Evolutionary conservation across 2,797 vertebrate genomes (phyloP), one percentile per base, ranked within the genome.

Genomic region (Buphagus erythrorhynchus): DNA sequence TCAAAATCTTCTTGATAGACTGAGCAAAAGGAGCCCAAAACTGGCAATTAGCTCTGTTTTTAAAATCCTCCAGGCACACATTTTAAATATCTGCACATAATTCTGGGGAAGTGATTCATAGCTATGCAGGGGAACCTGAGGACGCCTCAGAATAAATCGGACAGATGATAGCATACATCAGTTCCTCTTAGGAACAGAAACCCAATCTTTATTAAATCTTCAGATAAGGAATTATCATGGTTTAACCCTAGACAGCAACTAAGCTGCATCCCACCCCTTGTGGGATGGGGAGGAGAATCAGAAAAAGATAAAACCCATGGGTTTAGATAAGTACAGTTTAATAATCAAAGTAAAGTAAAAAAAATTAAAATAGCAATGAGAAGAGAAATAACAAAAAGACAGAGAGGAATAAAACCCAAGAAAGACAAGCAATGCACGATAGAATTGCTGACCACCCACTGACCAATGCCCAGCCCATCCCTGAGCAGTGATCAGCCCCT

Each of bases 91-190:
- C 69, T 3, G 7, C 38, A 51, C 13, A 48, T 86, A 86, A 86
- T 88, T 62, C 45, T 69, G 45, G 69, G 86, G 69, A 96, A 95
- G 76, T 83, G 85, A 94, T 91, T 95, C 85, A 81, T n/a, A 72
- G 31, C 0, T 0, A 72, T 81, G 46, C 59, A 91, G 58, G 81
- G 86, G 87, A 88, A 89, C 29, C 77, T 63, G 69, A 91, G 73
- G 82, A 66, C n/a, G 28, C 33, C 76, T 88, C 79, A 46, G 71
- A 90, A 88, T 88, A 92, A 88, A 84, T 52, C 42, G 59, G 59
- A 38, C 31, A 69, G 88, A 80, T 65, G 62, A 92, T 73, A 42
- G 61, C 62, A 91, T 82, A 18, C 36, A 67, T 81, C 82, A 78
- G 43, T 84, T 95, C 55, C 69, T 91, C 75, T 83, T 42, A 91